Evolutionary conservation across 2,888 invertebrate species (phyloP), one percentile per base, ranked within the genome.

Genomic region (Troglohyphantes excavatus): DNA sequence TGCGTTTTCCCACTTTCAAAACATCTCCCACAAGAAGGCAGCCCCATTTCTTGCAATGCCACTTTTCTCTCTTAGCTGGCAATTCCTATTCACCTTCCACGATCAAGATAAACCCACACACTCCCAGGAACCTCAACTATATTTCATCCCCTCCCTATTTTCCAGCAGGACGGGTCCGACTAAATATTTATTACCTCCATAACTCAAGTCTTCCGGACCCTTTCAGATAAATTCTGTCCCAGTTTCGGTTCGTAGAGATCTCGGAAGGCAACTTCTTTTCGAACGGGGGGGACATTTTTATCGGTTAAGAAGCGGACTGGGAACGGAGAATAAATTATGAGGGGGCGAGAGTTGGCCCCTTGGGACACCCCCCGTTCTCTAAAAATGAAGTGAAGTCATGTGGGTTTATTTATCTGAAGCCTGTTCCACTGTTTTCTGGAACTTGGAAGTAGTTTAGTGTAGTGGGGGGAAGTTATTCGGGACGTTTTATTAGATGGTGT

Each of bases 101-200:
- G 13, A n/a, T 53, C 53, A 53, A 53, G 53, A 53, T 53, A 53
- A 53, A 53, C 13, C 17, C 9, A 53, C 53, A 5, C 53, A n/a
- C 53, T n/a, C 53, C 19, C 13, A 68, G 68, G 29, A 68, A 23
- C 33, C 17, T 9, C 19, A 70, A 26, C 11, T 46, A 68, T 68
- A 43, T 72, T 72, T 82, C 39, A 61, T 29, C 19, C 33, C 70
- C 59, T 9, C 73, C 33, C 61, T 26, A 61, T 61, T 59, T 61
- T 72, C 26, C 21, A 39, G 53, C 5, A 67, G 46, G 19, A 68
- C 43, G 67, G 19, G 84, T 67, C 73, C 61, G 43, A 83, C 73
- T 63, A 83, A 84, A 84, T 75, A 84, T 84, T 84, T 84, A 84
- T 84, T 65, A 67, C 75, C 19, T 23, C 61, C 46, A 67, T 84